phyloP scores from a whole-genome alignment of 53 echinoderm and acorn worm species.

The Paracentrotus lividus region DNA sequence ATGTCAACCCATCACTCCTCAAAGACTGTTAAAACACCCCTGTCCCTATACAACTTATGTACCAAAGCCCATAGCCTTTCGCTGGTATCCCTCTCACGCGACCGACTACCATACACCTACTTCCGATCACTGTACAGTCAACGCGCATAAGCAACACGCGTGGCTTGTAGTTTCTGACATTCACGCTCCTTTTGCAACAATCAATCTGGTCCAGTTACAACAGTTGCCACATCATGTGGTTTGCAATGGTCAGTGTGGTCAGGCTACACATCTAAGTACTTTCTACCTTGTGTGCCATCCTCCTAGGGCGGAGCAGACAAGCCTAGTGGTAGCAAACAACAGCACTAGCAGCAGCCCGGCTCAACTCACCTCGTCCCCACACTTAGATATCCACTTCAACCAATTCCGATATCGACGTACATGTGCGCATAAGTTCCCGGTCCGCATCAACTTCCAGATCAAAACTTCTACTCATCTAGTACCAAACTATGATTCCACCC shows the following conservation, averaged over 20 bases:
- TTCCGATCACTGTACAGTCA: constrained; percentile 84
- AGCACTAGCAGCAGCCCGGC: constrained; percentile 45
- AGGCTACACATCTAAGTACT: constrained; percentile 72
- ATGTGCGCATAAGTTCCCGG: constrained; percentile 70
- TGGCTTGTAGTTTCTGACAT: constrained; percentile 61
- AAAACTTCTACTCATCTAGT: constrained; percentile 86
- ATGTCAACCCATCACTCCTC: constrained; percentile 3
- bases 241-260: constrained; percentile 86
- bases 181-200: constrained; percentile 78
- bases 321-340: constrained; percentile 13
- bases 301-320: constrained; percentile 64
- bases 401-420: constrained; percentile 59
- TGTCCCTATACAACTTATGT: constrained; percentile 47
- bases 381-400: constrained; percentile 72
- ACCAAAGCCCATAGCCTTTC: constrained; percentile 63
- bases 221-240: constrained; percentile 85
- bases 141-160: constrained; percentile 72
- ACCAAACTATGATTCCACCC: constrained; percentile 71
- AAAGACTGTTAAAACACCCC: constrained; percentile 57
- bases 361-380: constrained; percentile 66
- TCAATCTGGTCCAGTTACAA: constrained; percentile 74
- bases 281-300: no score
- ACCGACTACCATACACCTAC: constrained; percentile 74
- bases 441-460: constrained; percentile 83
- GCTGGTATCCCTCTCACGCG: constrained; percentile 58